Conservation (phyloP, 2,888 invertebrate genomes). For the Neoscelio sp. region DNA sequence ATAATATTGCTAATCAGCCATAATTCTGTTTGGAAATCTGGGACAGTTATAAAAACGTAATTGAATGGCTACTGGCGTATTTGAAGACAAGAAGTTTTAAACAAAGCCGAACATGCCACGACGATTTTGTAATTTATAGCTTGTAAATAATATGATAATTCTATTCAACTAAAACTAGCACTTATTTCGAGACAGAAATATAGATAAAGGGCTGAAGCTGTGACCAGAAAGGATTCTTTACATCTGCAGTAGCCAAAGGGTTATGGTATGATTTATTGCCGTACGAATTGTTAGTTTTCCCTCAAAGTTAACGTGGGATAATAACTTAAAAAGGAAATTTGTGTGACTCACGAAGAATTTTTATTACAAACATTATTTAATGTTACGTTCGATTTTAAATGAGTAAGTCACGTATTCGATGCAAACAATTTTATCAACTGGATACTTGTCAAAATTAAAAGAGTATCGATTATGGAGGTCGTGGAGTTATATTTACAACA, state of each 20-base stretch:
- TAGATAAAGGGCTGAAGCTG: too few relatives aligned
- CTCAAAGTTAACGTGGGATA: slow-evolving; percentile 22
- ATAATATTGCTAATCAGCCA: too few relatives aligned
- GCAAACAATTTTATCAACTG: not conserved
- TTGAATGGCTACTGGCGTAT: slow-evolving; percentile 34
- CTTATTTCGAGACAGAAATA: slow-evolving; percentile 64
- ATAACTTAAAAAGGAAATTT: too few relatives aligned
- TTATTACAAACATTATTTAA: slow-evolving; percentile 1
- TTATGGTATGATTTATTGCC: slow-evolving; percentile 79
- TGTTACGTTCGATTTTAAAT: not conserved
- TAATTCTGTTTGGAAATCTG: not conserved
- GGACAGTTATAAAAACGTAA: slow-evolving; percentile 17
- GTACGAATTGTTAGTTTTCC: slow-evolving; percentile 78
- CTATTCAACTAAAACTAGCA: slow-evolving; percentile 76
- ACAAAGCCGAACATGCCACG: slow-evolving; percentile 23
- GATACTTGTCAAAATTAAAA: not conserved
- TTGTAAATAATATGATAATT: slow-evolving; percentile 76
- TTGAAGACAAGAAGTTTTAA: slow-evolving; percentile 20
- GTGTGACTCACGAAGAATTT: slow-evolving; percentile 8
- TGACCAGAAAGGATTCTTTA: not conserved
- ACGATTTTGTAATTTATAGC: slow-evolving; percentile 76
- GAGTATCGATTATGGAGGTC: not conserved
- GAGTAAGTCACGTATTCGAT: too few relatives aligned
- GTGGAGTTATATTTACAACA: not conserved
- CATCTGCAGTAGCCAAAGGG: slow-evolving; percentile 72